phyloP scores from a whole-genome alignment of 64 coral and sea anemone genomes.

The Montipora capricornis region DNA sequence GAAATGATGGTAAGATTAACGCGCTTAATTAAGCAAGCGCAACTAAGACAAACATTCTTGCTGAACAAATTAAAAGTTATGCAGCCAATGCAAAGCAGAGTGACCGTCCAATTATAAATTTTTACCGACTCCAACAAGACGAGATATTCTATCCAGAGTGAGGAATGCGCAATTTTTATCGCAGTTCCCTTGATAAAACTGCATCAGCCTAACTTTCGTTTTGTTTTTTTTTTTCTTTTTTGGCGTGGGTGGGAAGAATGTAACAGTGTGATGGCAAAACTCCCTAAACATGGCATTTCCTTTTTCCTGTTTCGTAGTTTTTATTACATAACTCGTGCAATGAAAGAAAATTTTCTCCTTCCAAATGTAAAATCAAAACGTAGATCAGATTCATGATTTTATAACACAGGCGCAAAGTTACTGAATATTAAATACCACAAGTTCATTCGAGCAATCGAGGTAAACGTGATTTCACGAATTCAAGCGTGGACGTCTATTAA shows the following conservation, averaged over 20 bases:
- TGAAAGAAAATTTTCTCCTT: background rate
- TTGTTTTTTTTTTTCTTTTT: background rate
- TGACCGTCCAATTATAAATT: background rate
- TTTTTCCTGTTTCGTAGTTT: slow-evolving; percentile 36
- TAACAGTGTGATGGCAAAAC: too few relatives aligned
- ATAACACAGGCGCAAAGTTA: slow-evolving; percentile 5
- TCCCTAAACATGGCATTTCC: background rate
- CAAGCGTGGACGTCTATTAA: slow-evolving; percentile 25
- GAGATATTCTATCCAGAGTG: background rate
- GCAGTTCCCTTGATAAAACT: background rate
- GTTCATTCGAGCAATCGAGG: background rate
- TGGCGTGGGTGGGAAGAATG: background rate
- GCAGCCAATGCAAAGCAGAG: too few relatives aligned
- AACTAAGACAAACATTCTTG: background rate
- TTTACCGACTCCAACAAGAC: background rate
- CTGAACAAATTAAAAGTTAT: background rate
- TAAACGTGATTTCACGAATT: slow-evolving; percentile 32
- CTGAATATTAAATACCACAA: slow-evolving; percentile 3
- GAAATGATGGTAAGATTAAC: slow-evolving; percentile 47
- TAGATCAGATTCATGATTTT: background rate
- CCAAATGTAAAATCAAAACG: background rate
- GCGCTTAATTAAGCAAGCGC: background rate
- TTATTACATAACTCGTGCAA: background rate
- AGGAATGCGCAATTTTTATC: background rate
- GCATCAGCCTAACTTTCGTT: background rate